Evolutionary conservation across 2,797 vertebrate genomes (phyloP).

Genomic region (Peromyscus attwateri): DNA sequence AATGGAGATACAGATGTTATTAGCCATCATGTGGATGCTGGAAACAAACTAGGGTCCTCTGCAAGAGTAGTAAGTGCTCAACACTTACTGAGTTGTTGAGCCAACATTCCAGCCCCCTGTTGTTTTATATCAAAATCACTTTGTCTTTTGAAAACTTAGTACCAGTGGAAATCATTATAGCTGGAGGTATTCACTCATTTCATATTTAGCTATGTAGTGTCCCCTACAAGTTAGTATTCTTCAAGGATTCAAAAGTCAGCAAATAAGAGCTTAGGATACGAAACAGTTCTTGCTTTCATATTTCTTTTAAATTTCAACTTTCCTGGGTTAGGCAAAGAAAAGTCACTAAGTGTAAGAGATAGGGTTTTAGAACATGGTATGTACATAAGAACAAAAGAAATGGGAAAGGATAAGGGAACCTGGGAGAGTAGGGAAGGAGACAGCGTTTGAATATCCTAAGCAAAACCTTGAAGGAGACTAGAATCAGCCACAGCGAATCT

Average conservation of each 20-base stretch:
- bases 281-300: background rate
- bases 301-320: background rate
- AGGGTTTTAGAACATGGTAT: background rate
- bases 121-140: background rate
- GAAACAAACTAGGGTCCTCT: background rate
- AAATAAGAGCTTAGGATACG: background rate
- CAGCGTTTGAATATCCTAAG: background rate
- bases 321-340: background rate
- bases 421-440: background rate
- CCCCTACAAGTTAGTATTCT: background rate
- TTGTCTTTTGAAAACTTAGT: background rate
- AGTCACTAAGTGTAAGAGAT: background rate
- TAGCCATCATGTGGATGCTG: background rate
- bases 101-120: too few relatives aligned
- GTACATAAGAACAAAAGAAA: background rate
- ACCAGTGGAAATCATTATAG: background rate
- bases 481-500: rapidly evolving
- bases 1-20: background rate
- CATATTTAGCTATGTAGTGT: background rate
- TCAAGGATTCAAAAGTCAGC: background rate
- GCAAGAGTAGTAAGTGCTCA: background rate
- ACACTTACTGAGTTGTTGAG: too few relatives aligned
- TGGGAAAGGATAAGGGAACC: rapidly evolving
- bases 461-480: background rate
- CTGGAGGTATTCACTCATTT: background rate